Evolutionary conservation across 1,140 invertebrate genomes (phyloP).

Genomic region (Drosophila chauvacae): DNA sequence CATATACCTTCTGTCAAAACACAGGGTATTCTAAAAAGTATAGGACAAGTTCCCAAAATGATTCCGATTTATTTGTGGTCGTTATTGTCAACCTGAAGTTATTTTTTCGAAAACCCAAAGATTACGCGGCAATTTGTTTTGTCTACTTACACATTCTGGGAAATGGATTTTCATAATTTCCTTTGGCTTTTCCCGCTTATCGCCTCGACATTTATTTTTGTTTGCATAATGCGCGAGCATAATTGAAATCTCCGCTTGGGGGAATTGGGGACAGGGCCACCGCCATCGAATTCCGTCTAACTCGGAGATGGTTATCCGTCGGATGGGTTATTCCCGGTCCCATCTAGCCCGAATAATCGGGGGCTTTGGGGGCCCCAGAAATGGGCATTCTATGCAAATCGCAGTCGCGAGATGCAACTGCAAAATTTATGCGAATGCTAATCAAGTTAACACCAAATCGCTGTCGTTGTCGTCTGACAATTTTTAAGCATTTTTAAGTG

Average conservation of each 20-base stretch:
- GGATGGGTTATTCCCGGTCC: conserved; percentile 1
- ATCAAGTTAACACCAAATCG: conserved; percentile 77
- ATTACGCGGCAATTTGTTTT: conserved; percentile 81
- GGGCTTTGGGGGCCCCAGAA: conserved; percentile 15
- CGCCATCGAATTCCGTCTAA: conserved; percentile 42
- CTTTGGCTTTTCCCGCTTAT: conserved; percentile 44
- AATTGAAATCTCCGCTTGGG: conserved; percentile 44
- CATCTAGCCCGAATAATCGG: conserved; percentile 30
- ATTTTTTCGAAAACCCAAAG: conserved; percentile 46
- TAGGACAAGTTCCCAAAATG: conserved; percentile 53
- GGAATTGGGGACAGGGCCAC: conserved; percentile 50
- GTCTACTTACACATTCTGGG: conserved; percentile 46
- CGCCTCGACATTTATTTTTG: conserved; percentile 37
- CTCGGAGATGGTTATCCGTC: conserved; percentile 11
- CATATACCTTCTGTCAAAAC: too few species aligned
- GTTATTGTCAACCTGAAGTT: conserved; percentile 53
- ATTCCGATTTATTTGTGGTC: conserved; percentile 58
- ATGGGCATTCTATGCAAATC: conserved; percentile 77
- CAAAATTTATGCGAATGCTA: conserved; percentile 80
- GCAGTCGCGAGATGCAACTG: conserved; percentile 57
- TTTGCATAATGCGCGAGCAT: conserved; percentile 47
- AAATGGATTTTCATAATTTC: conserved; percentile 52
- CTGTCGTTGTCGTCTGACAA: conserved; percentile 68
- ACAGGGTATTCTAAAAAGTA: not conserved
- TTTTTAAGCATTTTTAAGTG: conserved; percentile 74